phyloP scores from a whole-genome alignment of 2,113 vertebrate genomes.

The Sinocyclocheilus grahami region DNA sequence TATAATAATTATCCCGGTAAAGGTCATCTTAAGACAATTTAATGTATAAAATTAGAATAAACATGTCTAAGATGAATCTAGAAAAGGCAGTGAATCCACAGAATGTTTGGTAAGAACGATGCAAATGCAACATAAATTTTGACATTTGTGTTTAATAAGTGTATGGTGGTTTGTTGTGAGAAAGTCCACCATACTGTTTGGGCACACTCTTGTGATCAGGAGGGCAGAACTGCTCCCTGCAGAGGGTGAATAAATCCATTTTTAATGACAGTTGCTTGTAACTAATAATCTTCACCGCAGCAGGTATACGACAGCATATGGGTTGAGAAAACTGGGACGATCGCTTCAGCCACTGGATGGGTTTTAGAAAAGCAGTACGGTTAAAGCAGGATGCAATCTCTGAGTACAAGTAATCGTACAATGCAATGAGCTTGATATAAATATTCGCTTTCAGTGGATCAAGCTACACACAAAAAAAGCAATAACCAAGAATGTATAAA shows the following conservation, averaged over 20 bases:
- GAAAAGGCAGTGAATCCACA: not conserved
- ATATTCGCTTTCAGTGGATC: not conserved
- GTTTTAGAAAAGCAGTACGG: slow-evolving; percentile 62
- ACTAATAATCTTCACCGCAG: slow-evolving; percentile 60
- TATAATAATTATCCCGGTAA: not conserved
- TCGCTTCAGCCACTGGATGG: slow-evolving; percentile 68
- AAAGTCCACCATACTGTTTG: slow-evolving; percentile 17
- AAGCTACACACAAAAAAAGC: not conserved
- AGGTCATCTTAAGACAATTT: not conserved
- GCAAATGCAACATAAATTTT: not conserved
- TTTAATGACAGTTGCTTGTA: slow-evolving; percentile 67
- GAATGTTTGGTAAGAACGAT: not conserved
- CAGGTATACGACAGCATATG: slow-evolving; percentile 73
- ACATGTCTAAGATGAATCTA: not conserved
- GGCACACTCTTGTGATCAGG: slow-evolving; percentile 39
- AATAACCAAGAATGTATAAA: not conserved
- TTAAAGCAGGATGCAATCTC: slow-evolving; percentile 4
- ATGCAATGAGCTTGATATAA: slow-evolving; percentile 39
- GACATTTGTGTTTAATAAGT: not conserved
- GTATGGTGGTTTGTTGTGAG: slow-evolving; percentile 7
- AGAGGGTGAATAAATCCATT: slow-evolving; percentile 64
- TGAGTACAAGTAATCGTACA: not conserved
- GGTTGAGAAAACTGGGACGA: slow-evolving; percentile 60
- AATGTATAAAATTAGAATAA: not conserved
- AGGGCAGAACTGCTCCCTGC: slow-evolving; percentile 36